A percentile compares a stretch with the other conserved stretches of the same genome.
phyloP scores from a whole-genome alignment of 2,797 vertebrate species.

The Pristis pectinata region DNA sequence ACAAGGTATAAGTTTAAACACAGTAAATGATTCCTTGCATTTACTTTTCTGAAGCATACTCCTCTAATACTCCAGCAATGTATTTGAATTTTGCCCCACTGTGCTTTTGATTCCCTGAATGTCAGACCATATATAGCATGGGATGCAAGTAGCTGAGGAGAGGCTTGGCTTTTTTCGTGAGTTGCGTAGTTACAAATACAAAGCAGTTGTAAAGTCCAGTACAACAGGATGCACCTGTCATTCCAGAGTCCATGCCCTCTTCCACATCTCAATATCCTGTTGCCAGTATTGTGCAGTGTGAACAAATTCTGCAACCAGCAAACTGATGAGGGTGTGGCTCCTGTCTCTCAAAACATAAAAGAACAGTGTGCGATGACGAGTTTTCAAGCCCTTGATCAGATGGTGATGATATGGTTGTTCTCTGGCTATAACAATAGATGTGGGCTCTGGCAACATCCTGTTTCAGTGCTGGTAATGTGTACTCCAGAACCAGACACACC shows the following conservation, averaged over 20 bases:
- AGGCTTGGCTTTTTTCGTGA: not conserved
- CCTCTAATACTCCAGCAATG: not conserved
- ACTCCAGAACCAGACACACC: too few relatives aligned
- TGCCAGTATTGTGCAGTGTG: not conserved
- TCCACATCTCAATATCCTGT: not conserved
- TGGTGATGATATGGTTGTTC: too few relatives aligned
- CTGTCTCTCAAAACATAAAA: not conserved
- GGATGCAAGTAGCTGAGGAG: not conserved
- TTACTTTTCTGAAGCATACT: not conserved
- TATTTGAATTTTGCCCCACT: not conserved
- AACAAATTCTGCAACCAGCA: not conserved
- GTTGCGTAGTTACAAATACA: not conserved
- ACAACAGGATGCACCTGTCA: not conserved
- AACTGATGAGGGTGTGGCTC: not conserved
- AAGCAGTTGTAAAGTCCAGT: not conserved
- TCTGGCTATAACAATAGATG: too few relatives aligned
- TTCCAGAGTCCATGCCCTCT: not conserved
- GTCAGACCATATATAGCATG: not conserved
- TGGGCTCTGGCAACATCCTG: too few relatives aligned
- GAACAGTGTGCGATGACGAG: not conserved
- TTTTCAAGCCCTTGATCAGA: not conserved
- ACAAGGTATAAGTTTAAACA: not conserved
- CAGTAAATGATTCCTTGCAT: not conserved
- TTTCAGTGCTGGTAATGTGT: too few relatives aligned
- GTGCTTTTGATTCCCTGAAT: not conserved